A percentile compares a stretch with the other conserved stretches of the same genome.
Evolutionary conservation across 2,797 vertebrate species (phyloP).

Genomic region (Parauchenoglanis punctatus): DNA sequence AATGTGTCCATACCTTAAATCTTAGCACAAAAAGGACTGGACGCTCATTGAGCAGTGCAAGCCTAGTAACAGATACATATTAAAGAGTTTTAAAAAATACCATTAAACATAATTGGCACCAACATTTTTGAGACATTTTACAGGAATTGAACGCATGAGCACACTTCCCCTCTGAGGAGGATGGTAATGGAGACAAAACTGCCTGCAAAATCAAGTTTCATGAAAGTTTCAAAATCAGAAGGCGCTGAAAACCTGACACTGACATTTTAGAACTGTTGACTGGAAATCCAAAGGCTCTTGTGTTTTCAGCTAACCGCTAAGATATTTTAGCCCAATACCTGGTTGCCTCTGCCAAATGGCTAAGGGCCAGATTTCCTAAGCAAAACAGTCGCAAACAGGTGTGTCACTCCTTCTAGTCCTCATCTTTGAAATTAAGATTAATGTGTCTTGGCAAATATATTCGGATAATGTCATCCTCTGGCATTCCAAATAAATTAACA

Average conservation of each 20-base stretch:
- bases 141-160: background rate
- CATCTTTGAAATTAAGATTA: no score
- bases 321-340: background rate
- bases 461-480: no score
- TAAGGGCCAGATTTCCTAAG: background rate
- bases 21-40: background rate
- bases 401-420: no score
- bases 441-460: no score
- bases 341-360: background rate
- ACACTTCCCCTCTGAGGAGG: background rate
- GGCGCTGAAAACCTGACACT: background rate
- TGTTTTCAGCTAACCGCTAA: background rate
- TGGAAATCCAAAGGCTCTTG: background rate
- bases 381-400: no score
- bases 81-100: no score
- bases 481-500: no score
- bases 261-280: background rate
- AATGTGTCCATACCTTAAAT: background rate
- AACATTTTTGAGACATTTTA: background rate
- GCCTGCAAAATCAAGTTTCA: background rate
- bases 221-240: background rate
- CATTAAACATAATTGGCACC: background rate
- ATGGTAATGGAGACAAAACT: background rate
- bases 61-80: background rate
- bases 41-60: background rate